These are phyloP conservation scores for Sebastes schlegelii DNA, from an alignment of 2,113 vertebrate genomes.

Conservation along the genomic window DNA sequence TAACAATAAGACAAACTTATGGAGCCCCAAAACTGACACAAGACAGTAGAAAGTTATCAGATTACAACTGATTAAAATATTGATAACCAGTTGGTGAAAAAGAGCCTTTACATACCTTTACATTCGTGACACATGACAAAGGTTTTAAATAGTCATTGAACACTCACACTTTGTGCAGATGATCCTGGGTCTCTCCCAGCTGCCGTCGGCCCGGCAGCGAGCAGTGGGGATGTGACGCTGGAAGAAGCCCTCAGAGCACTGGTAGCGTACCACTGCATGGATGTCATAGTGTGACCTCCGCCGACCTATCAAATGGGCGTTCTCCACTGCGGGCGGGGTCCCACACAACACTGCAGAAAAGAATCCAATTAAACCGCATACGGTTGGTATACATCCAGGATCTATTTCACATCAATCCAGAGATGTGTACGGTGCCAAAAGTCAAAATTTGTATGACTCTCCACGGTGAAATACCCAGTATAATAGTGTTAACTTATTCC, in stretches of 20 bases:
- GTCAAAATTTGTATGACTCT: neutral
- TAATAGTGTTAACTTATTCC: neutral
- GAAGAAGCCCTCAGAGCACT: conserved; percentile 90
- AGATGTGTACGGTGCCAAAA: neutral
- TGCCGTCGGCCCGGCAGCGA: conserved; percentile 89
- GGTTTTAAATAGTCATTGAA: neutral
- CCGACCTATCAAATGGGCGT: conserved; percentile 88
- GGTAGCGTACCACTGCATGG: conserved; percentile 92
- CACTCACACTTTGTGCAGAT: conserved; percentile 94
- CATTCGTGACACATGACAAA: neutral
- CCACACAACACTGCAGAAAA: conserved; percentile 89
- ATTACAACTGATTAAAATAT: neutral
- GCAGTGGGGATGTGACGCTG: conserved; percentile 91
- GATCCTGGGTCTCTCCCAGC: conserved; percentile 93
- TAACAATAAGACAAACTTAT: neutral
- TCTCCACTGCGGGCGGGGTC: conserved; percentile 89
- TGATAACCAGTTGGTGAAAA: neutral
- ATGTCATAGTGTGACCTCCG: conserved; percentile 90
- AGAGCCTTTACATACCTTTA: neutral
- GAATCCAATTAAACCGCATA: neutral
- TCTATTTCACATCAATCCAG: neutral
- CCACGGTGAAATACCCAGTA: neutral
- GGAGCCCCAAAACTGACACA: neutral
- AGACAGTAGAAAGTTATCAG: neutral
- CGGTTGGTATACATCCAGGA: neutral